These are phyloP conservation scores for Arnoldichthys spilopterus DNA, from an alignment of 2,797 vertebrate species.

Conservation along the genomic window DNA sequence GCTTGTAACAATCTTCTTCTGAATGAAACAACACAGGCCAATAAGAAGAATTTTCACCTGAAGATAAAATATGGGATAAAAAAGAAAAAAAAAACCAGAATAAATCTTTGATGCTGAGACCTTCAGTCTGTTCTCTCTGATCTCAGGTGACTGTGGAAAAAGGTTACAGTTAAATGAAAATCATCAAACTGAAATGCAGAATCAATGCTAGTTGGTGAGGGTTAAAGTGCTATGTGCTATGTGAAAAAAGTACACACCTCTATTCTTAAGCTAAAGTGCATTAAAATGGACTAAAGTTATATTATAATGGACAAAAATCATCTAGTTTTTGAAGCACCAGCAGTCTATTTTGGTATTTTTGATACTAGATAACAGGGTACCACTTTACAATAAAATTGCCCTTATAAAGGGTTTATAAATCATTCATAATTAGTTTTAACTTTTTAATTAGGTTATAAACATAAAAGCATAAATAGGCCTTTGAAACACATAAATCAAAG, in stretches of 20 bases:
- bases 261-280: too few species aligned
- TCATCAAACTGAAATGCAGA: neutral
- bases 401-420: too few species aligned
- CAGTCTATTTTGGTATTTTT: neutral
- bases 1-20: neutral
- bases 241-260: too few species aligned
- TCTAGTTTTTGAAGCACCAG: neutral
- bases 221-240: too few species aligned
- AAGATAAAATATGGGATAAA: constrained; percentile 63
- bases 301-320: neutral
- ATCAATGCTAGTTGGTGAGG: neutral
- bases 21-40: neutral
- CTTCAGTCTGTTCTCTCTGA: neutral
- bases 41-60: constrained; percentile 8
- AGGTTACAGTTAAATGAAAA: constrained; percentile 25
- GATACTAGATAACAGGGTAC: neutral
- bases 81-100: constrained; percentile 46
- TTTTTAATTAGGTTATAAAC: too few species aligned
- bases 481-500: too few species aligned
- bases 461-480: too few species aligned
- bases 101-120: neutral
- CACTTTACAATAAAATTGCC: too few species aligned
- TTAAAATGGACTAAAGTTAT: neutral
- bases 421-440: too few species aligned
- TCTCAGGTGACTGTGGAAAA: constrained; percentile 11